Evolutionary conservation across 2,797 vertebrate species (phyloP), one percentile per base, ranked within the genome.

Genomic region (Enteromius fasciolatus): DNA sequence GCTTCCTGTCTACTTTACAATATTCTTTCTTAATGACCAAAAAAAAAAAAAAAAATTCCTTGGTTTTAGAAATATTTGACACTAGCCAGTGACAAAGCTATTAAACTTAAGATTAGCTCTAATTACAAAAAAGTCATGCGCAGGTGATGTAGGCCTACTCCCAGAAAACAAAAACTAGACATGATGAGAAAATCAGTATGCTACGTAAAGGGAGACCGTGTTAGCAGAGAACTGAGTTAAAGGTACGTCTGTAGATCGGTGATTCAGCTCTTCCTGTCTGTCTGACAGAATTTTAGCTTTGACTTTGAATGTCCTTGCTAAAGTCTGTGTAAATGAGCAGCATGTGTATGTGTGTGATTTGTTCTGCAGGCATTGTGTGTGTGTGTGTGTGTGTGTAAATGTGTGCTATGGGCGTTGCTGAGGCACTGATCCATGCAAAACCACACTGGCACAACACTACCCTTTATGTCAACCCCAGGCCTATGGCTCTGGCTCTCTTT

Each of bases 271-370:
- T 33, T 72, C 52, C 9, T 31, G 57, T 61, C 33, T 44, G 5
- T 70, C 61, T 31, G 50, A 41, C 39, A 15, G 39, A 61, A 61
- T 61, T 72, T 18, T 72, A 52, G 7, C 28, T 52, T 74, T 82
- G 72, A 82, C 80, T 82, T 82, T 82, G 17, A 76, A 76, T 15
- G 72, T 76, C 80, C 17, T 82, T 68, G 70, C 59, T 73, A 73
- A 50, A 18, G 69, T 52, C 46, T 15, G 80, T 67, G n/a, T 48
- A 64, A 36, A 74, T 64, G 80, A 67, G 59, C 80, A 82, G 72
- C 33, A 82, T 57, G 46, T 68, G 59, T 25, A 50, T 66, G 44
- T n/a, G 48, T 36, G 61, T 36, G 57, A 59, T 81, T 83, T 79
- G 20, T 64, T 52, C 72, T 69, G 39, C 44, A 10, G 73, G 80